phyloP scores from a whole-genome alignment of 2,113 vertebrate genomes.

The Mirounga angustirostris region DNA sequence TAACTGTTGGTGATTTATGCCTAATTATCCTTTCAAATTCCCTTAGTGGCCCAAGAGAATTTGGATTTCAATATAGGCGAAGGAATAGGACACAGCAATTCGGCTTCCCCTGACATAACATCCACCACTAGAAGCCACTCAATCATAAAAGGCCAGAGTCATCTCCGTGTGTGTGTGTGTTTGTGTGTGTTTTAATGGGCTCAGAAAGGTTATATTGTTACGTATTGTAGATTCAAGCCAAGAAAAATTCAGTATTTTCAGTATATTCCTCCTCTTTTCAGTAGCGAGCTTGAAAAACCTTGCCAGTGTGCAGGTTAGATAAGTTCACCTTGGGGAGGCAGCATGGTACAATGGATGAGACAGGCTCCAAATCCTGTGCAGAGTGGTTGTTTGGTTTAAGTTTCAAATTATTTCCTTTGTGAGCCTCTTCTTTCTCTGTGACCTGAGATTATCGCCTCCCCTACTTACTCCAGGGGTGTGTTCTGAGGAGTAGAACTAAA shows the following conservation, averaged over 20 bases:
- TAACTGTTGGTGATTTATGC: not conserved
- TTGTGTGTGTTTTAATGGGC: not conserved
- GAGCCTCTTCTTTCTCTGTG: not conserved
- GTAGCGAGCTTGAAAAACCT: not conserved
- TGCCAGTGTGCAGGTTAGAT: not conserved
- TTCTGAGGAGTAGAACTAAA: not conserved
- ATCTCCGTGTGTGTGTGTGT: not conserved
- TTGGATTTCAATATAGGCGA: not conserved
- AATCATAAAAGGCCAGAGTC: not conserved
- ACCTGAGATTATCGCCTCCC: not conserved
- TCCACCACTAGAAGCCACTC: not conserved
- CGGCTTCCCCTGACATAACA: not conserved
- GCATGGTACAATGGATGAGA: slow-evolving; percentile 67
- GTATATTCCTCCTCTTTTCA: not conserved
- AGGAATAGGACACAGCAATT: not conserved
- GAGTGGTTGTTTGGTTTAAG: not conserved
- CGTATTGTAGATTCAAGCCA: not conserved
- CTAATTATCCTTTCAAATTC: not conserved
- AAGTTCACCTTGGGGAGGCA: slow-evolving; percentile 82
- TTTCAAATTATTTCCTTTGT: slow-evolving; percentile 35
- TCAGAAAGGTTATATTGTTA: not conserved
- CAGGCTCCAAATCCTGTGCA: not conserved
- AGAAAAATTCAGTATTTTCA: slow-evolving; percentile 18
- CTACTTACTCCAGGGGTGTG: not conserved
- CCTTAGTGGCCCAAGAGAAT: not conserved